Conservation (phyloP, 2,113 vertebrate species). For the Brienomyrus longianalis region DNA sequence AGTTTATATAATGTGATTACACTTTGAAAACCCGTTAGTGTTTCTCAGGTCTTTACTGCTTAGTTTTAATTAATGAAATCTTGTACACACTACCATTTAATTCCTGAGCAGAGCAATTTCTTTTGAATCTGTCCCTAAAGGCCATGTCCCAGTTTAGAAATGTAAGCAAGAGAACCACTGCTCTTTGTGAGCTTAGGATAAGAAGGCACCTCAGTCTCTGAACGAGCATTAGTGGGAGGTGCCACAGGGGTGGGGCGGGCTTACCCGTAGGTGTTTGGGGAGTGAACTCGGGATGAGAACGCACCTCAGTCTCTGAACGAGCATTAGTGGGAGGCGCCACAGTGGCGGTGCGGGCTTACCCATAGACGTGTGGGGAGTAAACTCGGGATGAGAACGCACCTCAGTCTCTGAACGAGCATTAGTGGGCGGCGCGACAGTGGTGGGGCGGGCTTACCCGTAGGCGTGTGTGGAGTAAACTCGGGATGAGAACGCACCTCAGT, state of each 20-base stretch:
- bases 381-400: constrained; percentile 35
- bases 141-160: not conserved
- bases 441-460: constrained; percentile 66
- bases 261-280: constrained; percentile 86
- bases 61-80: not conserved
- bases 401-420: not conserved
- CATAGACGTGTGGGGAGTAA: constrained; percentile 75
- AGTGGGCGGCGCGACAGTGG: not conserved
- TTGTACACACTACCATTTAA: not conserved
- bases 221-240: not conserved
- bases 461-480: constrained; percentile 62
- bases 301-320: not conserved
- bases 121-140: not conserved
- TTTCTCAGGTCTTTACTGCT: not conserved
- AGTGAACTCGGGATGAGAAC: constrained; percentile 74
- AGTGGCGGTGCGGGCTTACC: constrained; percentile 51
- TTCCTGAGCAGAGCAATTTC: not conserved
- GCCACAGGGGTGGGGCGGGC: not conserved
- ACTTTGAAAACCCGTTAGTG: not conserved
- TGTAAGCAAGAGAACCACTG: not conserved
- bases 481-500: constrained; percentile 38
- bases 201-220: not conserved
- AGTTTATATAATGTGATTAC: not conserved
- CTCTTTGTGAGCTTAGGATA: not conserved
- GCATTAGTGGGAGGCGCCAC: not conserved